Evolutionary conservation across 2,888 invertebrate species (phyloP), one percentile per base, ranked within the genome.

Genomic region (Nowickia ferox): DNA sequence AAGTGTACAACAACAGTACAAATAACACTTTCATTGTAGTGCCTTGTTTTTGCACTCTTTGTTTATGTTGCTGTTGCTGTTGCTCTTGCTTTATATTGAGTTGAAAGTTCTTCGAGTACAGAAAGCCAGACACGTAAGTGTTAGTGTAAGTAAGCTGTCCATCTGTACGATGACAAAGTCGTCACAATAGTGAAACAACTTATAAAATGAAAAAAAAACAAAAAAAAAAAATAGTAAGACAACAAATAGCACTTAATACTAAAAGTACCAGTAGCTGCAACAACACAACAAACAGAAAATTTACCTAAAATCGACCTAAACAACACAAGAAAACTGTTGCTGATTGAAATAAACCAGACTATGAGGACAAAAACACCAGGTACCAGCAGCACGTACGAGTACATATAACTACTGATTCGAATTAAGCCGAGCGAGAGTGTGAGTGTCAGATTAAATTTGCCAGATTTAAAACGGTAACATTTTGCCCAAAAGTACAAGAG

Each of bases 221-320:
- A 68, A 8, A 10, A 10, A 2, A 5, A 30, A 30, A 30, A 8
- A n/a, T 48, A 15, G 13, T 48, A 30, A 13, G 15, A 71, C 71
- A 59, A 19, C 44, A 69, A 63, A 42, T 53, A 38, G 30, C 53
- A 77, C 71, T 44, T 44, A 69, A 69, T 30, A 53, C 9, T 9
- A 22, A 69, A 66, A 68, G 68, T 68, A 59, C 61, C 78, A 65
- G 80, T 72, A 65, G 57, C 48, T 46, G 46, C 40, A 77, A 51
- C 38, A 68, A 17, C 17, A 57, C 55, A 69, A 63, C 75, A 71
- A 76, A 30, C 30, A 30, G 75, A 59, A 59, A 80, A 75, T 72
- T 66, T 76, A 71, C 53, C 79, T 59, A 57, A 79, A 84, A 69
- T 76, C 48, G 57, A 72, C 40, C 84, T 30, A 40, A 65, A 63